Evolutionary conservation across 2,888 invertebrate genomes (phyloP), one percentile per base, ranked within the genome.

Genomic region (Meiosimyza platycephala): DNA sequence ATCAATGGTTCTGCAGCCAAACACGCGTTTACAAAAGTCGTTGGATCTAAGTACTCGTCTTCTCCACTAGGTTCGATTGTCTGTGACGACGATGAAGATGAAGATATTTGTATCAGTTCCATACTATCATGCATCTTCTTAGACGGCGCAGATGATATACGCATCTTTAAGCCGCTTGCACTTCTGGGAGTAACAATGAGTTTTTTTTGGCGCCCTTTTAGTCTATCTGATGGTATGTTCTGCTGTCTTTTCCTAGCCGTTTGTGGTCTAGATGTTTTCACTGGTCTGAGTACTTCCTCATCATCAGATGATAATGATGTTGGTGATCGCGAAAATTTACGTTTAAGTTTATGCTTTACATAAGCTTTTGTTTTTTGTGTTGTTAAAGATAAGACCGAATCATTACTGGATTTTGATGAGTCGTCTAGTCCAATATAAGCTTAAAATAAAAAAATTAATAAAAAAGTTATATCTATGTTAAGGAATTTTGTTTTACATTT

Each of bases 31-130:
- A 40, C 69, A 22, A 51, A 54, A 6, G 15, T 15, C 57, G 66
- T 40, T 22, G 48, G 66, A 51, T 63, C 18, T 0, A 67, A 60
- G n/a, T 22, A 11, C 15, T 18, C 48, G 6, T 65, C 71, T 2
- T 57, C 60, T 28, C 71, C 72, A 63, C 66, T 66, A 18, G 28
- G 48, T 15, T 66, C 67, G 16, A 59, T 47, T n/a, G 28, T 6
- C 13, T 72, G 68, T 6, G 57, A 48, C 40, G 72, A 74, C 33
- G 74, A 72, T 16, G 75, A 74, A 9, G 78, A 76, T 2, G 79
- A 78, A 0, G 79, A 77, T 13, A 79, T 68, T 68, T 79, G 78
- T 73, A 79, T 78, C 13, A 78, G 64, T 62, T 79, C 78, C 65
- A 76, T 72, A 67, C 66, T 57, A 9, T 48, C 50, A 18, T 28